phyloP scores from a whole-genome alignment of 30 jellyfish, hydroid and myxozoan genomes.

The Turritopsis rubra region DNA sequence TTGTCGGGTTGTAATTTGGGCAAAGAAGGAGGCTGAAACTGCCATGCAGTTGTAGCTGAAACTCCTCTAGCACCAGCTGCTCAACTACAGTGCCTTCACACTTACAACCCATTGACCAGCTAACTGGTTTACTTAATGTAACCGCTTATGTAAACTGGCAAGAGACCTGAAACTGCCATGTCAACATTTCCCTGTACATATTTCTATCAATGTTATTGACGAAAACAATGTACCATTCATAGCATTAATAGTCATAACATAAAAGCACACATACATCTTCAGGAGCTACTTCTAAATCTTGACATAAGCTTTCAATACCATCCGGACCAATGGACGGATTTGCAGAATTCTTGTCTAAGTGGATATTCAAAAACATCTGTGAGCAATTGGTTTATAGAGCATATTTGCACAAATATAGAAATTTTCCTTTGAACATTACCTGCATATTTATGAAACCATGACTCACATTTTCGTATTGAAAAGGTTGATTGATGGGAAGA shows the following conservation, averaged over 20 bases:
- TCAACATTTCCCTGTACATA: no score
- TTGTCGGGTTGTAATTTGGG: neutral
- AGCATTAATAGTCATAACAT: no score
- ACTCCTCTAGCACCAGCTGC: no score
- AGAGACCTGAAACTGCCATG: no score
- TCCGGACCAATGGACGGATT: neutral
- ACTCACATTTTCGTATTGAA: slow-evolving; percentile 9
- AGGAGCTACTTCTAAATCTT: slow-evolving; percentile 5
- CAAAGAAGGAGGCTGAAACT: no score
- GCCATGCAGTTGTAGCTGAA: no score
- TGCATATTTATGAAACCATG: slow-evolving; percentile 12
- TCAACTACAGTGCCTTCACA: no score
- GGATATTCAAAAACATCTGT: neutral
- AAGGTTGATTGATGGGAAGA: neutral
- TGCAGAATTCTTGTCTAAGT: neutral
- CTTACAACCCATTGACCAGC: no score
- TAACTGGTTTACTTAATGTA: no score
- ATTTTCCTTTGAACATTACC: neutral
- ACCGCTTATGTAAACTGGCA: no score
- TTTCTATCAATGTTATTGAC: no score
- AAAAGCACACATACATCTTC: slow-evolving; percentile 14
- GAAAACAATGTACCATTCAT: no score
- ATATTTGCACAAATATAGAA: neutral
- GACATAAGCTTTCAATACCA: slow-evolving; percentile 1
- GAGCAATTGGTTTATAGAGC: neutral